phyloP scores from a whole-genome alignment of 2,888 invertebrate species.

The Agonopterix arenella region DNA sequence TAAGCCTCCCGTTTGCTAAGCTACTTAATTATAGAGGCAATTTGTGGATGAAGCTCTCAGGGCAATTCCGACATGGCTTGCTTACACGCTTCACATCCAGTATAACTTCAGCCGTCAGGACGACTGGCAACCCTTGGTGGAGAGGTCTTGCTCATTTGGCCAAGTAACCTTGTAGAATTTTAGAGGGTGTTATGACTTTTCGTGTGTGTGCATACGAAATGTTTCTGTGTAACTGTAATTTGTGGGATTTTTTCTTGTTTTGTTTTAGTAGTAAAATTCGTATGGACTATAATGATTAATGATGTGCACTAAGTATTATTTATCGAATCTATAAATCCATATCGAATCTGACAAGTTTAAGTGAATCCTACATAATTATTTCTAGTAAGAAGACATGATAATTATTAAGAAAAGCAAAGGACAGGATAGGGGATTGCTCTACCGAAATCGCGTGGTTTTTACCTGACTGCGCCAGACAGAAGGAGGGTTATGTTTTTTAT shows the following conservation, averaged over 20 bases:
- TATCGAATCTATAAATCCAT: too few relatives aligned
- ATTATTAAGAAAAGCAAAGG: too few relatives aligned
- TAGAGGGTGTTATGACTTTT: constrained; percentile 4
- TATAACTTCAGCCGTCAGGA: constrained; percentile 13
- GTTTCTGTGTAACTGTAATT: neutral
- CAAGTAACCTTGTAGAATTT: constrained; percentile 3
- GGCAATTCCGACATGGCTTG: constrained; percentile 27
- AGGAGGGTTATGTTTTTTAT: too few relatives aligned
- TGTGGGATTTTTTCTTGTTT: neutral
- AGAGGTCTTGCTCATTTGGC: neutral
- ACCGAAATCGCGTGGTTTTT: too few relatives aligned
- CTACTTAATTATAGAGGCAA: constrained; percentile 52
- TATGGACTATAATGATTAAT: too few relatives aligned
- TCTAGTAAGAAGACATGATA: too few relatives aligned
- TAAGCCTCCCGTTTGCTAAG: constrained; percentile 27
- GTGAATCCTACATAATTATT: too few relatives aligned
- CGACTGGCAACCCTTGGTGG: neutral
- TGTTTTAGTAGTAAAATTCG: neutral
- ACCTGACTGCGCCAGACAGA: too few relatives aligned
- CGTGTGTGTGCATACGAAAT: constrained; percentile 6
- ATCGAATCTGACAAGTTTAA: too few relatives aligned
- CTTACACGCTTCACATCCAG: constrained; percentile 20
- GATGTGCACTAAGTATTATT: too few relatives aligned
- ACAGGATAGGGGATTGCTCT: too few relatives aligned
- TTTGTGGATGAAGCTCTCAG: constrained; percentile 37